phyloP scores from a whole-genome alignment of 1,140 invertebrate genomes.

The Elysia chlorotica region DNA sequence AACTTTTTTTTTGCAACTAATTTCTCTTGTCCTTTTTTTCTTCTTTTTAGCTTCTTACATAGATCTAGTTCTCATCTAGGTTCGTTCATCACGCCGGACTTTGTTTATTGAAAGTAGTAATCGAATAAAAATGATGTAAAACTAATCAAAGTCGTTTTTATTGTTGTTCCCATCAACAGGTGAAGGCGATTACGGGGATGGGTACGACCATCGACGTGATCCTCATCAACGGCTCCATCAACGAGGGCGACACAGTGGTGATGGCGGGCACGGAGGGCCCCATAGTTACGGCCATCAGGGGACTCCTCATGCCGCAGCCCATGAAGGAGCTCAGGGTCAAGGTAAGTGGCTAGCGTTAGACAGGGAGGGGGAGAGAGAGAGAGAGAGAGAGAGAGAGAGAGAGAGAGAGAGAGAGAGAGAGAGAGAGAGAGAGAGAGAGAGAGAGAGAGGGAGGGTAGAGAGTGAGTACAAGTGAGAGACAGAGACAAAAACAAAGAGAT shows the following conservation, averaged over 20 bases:
- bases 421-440: background rate
- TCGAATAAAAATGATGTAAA: too few species aligned
- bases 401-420: background rate
- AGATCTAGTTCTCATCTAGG: too few species aligned
- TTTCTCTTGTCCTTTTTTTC: too few species aligned
- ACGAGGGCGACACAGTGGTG: constrained; percentile 92
- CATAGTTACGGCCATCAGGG: constrained; percentile 96
- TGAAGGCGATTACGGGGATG: constrained; percentile 95
- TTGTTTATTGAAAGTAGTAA: too few species aligned
- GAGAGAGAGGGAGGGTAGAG: background rate
- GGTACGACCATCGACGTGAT: constrained; percentile 99
- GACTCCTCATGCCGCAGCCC: constrained; percentile 95
- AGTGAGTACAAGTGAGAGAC: too few species aligned
- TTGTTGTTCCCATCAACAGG: too few species aligned
- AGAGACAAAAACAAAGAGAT: too few species aligned
- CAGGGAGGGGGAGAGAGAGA: background rate
- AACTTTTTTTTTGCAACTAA: too few species aligned
- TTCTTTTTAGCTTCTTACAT: too few species aligned
- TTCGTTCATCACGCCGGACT: too few species aligned
- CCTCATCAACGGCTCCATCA: constrained; percentile 91
- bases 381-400: background rate
- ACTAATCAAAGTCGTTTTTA: too few species aligned
- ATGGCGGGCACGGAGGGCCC: constrained; percentile 97
- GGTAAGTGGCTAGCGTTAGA: constrained; percentile 65
- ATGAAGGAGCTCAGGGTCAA: constrained; percentile 97